Evolutionary conservation across 2,113 vertebrate species (phyloP).

Genomic region (Ginglymostoma cirratum): DNA sequence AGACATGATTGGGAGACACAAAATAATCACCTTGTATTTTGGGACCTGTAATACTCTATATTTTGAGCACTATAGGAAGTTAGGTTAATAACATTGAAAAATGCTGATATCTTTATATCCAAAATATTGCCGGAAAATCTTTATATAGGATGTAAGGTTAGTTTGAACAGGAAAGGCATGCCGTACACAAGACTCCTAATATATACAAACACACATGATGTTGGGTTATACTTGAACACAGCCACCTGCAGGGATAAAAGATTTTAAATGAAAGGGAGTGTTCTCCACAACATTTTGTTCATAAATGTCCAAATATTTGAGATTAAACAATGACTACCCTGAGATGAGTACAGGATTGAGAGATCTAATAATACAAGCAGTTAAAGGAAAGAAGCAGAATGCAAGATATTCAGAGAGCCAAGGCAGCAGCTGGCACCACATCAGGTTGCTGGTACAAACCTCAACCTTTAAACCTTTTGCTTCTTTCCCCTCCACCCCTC

Average conservation of each 20-base stretch:
- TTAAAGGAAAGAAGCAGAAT: not conserved
- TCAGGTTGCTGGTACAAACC: not conserved
- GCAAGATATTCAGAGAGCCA: not conserved
- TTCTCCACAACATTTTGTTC: not conserved
- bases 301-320: not conserved
- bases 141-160: not conserved
- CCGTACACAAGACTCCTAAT: not conserved
- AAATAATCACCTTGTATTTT: not conserved
- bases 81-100: not conserved
- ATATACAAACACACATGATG: not conserved
- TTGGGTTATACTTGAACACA: not conserved
- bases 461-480: not conserved
- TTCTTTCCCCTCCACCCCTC: not conserved
- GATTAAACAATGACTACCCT: conserved; percentile 1
- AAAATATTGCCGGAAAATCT: not conserved
- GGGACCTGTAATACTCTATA: no score
- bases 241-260: not conserved
- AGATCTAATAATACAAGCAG: not conserved
- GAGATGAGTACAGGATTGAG: not conserved
- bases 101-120: not conserved
- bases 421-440: conserved; percentile 18
- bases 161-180: not conserved
- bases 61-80: no score
- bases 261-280: not conserved
- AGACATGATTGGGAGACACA: not conserved